Percentiles rank a stretch among this genome's conserved stretches.
Evolutionary conservation across 1,140 invertebrate species (phyloP).

Genomic region (Cheumatopsyche charites): DNA sequence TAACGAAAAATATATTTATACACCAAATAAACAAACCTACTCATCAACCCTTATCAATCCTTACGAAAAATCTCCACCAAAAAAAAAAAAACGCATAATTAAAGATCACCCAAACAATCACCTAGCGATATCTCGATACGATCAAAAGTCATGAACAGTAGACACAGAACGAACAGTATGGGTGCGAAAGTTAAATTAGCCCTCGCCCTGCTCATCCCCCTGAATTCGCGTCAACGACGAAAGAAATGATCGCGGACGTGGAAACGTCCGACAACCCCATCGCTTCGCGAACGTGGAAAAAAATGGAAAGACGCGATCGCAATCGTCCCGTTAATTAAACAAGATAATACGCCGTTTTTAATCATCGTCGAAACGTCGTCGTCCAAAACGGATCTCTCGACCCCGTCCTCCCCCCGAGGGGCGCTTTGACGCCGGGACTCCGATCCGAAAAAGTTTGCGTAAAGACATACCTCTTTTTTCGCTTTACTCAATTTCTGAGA

Average conservation of each 20-base stretch:
- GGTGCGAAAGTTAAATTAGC: slow-evolving; percentile 39
- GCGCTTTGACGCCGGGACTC: too few relatives aligned
- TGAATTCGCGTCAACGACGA: background rate
- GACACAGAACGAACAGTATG: background rate
- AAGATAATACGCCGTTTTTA: slow-evolving; percentile 37
- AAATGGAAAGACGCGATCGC: slow-evolving; percentile 27
- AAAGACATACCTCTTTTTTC: too few relatives aligned
- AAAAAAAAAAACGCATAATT: too few relatives aligned
- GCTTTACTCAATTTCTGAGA: too few relatives aligned
- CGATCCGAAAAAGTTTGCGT: too few relatives aligned
- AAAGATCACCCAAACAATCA: too few relatives aligned
- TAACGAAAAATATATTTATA: too few relatives aligned
- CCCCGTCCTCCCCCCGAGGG: background rate
- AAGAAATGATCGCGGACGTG: slow-evolving; percentile 30
- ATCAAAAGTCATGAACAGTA: slow-evolving; percentile 4
- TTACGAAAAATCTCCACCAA: too few relatives aligned
- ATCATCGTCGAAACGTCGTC: slow-evolving; percentile 24
- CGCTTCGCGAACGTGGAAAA: slow-evolving; percentile 24
- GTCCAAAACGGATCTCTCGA: background rate
- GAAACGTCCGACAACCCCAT: slow-evolving; percentile 32
- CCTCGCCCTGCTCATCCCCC: slow-evolving; percentile 26
- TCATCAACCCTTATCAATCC: too few relatives aligned
- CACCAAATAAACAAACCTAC: too few relatives aligned
- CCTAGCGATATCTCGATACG: too few relatives aligned
- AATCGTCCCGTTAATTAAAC: slow-evolving; percentile 39